Evolutionary conservation across 92 coral and sea anemone species (phyloP), one percentile per base, ranked within the genome.

Genomic region (Meandrina meandrites): DNA sequence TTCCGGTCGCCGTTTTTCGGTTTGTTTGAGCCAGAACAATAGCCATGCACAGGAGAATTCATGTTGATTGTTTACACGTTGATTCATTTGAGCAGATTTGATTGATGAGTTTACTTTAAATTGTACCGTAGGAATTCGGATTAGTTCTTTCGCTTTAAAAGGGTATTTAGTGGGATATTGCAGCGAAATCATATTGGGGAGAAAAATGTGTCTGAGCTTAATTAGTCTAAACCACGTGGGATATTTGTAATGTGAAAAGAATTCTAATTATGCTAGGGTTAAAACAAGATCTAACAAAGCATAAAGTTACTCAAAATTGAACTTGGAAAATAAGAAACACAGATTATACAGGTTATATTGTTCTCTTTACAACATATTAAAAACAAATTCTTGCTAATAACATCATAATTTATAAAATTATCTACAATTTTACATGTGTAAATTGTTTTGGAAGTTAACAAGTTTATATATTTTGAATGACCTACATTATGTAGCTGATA

Each of bases 161-260:
- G 4, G 34, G 28, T 8, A 54, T 27, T 81, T 22, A 19, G 12
- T 22, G 3, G 51, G 31, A 51, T 70, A 82, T 82, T 82, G 67
- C 7, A 82, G 27, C 15, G 18, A 1, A 50, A 21, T 36, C n/a
- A 82, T 82, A 42, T 82, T 51, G 14, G 13, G 32, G 28, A 51
- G 34, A 70, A 69, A 48, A 69, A 82, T 51, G 75, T 27, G 57
- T 66, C 71, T 66, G 71, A 22, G n/a, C 78, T 11, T 73, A 17
- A 32, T n/a, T n/a, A n/a, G n/a, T n/a, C n/a, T n/a, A 36, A 77
- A n/a, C 72, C 87, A 84, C 87, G 87, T 84, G 87, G 87, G 87
- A 73, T 84, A 42, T 56, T 84, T 84, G 81, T 54, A 31, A 8
- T 24, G 32, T 27, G 22, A 51, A 67, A 4, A 47, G 9, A 30